Evolutionary conservation across 2,113 vertebrate species (phyloP).

Genomic region (Rhizomys pruinosus): DNA sequence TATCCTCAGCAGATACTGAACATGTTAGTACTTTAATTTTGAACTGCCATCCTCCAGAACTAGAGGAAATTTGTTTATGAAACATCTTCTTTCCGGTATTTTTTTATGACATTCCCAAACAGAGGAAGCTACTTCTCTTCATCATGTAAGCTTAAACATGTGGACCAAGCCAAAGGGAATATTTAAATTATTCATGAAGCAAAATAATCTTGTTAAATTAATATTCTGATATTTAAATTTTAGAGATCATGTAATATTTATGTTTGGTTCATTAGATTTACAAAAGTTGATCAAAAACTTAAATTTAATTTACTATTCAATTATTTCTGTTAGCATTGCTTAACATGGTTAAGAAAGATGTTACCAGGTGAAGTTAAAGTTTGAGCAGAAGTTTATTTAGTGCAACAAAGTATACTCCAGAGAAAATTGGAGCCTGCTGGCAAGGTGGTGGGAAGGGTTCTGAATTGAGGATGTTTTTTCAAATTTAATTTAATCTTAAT

Average conservation of each 20-base stretch:
- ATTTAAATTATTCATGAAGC: neutral
- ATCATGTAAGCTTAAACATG: neutral
- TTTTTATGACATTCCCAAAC: neutral
- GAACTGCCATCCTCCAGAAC: neutral
- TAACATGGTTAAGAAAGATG: neutral
- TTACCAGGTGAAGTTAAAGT: neutral
- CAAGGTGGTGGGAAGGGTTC: neutral
- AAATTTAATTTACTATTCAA: neutral
- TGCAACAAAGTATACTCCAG: neutral
- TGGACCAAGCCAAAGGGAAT: neutral
- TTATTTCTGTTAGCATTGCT: neutral
- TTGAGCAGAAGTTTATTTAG: neutral
- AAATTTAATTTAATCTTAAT: too few relatives aligned
- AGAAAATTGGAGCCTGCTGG: neutral
- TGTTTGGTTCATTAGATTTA: neutral
- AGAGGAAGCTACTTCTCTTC: neutral
- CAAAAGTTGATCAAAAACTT: neutral
- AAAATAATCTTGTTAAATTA: neutral
- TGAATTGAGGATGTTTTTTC: too few relatives aligned
- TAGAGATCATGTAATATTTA: neutral
- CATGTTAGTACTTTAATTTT: neutral
- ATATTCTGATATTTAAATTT: conserved; percentile 22
- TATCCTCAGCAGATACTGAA: neutral
- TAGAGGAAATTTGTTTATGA: neutral
- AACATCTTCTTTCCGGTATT: neutral